Base-by-base conservation (phyloP, 1,140 invertebrate species). In the Chironomus striatipennis region DNA sequence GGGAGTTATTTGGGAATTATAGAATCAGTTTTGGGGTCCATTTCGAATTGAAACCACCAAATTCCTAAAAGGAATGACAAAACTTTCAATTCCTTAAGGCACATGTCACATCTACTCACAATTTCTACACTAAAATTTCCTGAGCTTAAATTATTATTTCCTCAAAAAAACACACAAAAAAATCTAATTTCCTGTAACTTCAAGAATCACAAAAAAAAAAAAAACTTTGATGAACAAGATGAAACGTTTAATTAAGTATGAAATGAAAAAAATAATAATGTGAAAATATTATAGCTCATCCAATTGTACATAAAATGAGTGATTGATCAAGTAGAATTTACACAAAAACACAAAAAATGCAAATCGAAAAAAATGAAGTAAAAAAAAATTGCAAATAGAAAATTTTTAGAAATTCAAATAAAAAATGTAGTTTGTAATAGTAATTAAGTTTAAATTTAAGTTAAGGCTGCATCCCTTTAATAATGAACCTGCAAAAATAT, bases 301-400 rank as follows among this genome's bases (percentile, higher is more conserved):
- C 47, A 57, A 12, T n/a, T 57, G 47, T 57, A 57, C 47, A 57
- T 57, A 57, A 57, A 57, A 57, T 57, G 47, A 57, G 47, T 57
- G 47, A 57, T 57, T 57, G 47, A 57, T 57, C 47, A 57, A 57
- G 47, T 57, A 57, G 47, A 57, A 57, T 57, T 57, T 57, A 57
- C n/a, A 57, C 12, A 47, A 47, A 47, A 47, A 47, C 8, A 47
- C 8, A 10, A 10, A 47, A 47, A 47, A 47, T 10, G 43, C 8
- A 57, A 57, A n/a, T 57, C 12, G 47, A 57, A 57, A 12, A 47
- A 12, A 47, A 47, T 47, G 43, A 47, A 47, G 9, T n/a, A 34
- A 34, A 34, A 34, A 34, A 34, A 34, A 34, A 34, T 34, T 34
- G 24, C 24, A 34, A 34, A 34, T 34, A 34, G 24, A 34, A 34